Evolutionary conservation across 1,140 invertebrate species (phyloP).

Genomic region (Augochlora pura): DNA sequence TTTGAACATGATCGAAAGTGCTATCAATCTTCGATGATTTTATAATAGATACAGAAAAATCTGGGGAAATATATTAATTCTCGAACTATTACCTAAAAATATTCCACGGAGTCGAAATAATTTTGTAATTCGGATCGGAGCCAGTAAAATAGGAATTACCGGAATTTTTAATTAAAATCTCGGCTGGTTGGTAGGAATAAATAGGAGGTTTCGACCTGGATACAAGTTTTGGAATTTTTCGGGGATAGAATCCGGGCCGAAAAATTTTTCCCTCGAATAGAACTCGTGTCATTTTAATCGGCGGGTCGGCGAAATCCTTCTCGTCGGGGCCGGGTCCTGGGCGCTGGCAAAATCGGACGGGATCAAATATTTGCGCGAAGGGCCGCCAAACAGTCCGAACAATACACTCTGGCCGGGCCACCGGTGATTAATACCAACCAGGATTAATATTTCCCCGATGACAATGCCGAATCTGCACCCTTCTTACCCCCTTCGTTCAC

Average conservation of each 20-base stretch:
- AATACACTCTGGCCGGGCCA: neutral
- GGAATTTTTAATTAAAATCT: no score
- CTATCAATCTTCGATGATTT: no score
- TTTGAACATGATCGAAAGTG: no score
- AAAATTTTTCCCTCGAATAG: neutral
- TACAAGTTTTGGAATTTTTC: neutral
- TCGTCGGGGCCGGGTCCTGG: no score
- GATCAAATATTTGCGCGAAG: constrained; percentile 11
- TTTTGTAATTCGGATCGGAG: no score
- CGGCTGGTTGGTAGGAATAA: no score
- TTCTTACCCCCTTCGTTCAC: neutral
- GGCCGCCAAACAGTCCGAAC: neutral
- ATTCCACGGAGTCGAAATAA: no score
- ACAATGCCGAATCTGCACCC: neutral
- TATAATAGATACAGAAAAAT: no score
- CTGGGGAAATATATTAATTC: no score
- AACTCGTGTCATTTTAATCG: neutral
- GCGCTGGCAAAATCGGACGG: constrained; percentile 5
- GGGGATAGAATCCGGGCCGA: neutral
- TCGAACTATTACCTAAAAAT: no score
- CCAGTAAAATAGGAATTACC: no score
- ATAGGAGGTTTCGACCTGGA: no score
- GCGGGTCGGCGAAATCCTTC: neutral
- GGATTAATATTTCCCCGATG: constrained; percentile 32
- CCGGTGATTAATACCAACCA: constrained; percentile 24